These are phyloP conservation scores for Drosophila ironensis DNA, from an alignment of 1,140 invertebrate species.

Conservation along the genomic window DNA sequence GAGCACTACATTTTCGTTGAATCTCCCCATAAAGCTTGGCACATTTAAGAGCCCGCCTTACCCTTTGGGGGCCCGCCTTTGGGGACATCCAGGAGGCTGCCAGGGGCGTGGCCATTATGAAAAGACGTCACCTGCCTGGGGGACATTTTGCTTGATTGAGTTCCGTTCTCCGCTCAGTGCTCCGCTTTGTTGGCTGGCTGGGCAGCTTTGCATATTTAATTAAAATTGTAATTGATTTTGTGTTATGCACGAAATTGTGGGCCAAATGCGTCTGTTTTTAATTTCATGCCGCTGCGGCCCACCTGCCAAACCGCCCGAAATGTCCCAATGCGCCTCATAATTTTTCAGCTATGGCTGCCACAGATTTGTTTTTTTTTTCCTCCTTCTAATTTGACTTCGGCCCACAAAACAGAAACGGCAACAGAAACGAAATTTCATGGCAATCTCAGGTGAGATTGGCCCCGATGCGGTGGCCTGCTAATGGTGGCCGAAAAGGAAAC, in stretches of 20 bases:
- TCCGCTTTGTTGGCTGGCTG: conserved; percentile 21
- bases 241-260: conserved; percentile 72
- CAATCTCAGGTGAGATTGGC: conserved; percentile 72
- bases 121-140: conserved; percentile 45
- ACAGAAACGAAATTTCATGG: conserved; percentile 53
- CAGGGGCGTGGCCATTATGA: conserved; percentile 34
- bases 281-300: conserved; percentile 50
- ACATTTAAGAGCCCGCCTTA: conserved; percentile 33
- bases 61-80: conserved; percentile 24
- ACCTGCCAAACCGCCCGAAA: not conserved
- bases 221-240: conserved; percentile 79
- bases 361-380: conserved; percentile 44
- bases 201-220: conserved; percentile 76
- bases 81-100: too few relatives aligned
- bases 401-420: conserved; percentile 30
- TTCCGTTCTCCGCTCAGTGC: conserved; percentile 38
- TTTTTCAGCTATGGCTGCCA: conserved; percentile 68
- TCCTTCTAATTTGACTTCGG: conserved; percentile 58
- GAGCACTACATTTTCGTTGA: conserved; percentile 31
- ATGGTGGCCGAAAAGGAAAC: conserved; percentile 22
- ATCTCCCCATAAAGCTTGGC: conserved; percentile 3
- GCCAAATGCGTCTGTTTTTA: conserved; percentile 74
- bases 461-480: conserved; percentile 38
- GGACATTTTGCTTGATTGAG: conserved; percentile 66
- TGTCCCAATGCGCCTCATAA: conserved; percentile 72